Conservation (phyloP, 2,113 vertebrate genomes). For the Promerops cafer region DNA sequence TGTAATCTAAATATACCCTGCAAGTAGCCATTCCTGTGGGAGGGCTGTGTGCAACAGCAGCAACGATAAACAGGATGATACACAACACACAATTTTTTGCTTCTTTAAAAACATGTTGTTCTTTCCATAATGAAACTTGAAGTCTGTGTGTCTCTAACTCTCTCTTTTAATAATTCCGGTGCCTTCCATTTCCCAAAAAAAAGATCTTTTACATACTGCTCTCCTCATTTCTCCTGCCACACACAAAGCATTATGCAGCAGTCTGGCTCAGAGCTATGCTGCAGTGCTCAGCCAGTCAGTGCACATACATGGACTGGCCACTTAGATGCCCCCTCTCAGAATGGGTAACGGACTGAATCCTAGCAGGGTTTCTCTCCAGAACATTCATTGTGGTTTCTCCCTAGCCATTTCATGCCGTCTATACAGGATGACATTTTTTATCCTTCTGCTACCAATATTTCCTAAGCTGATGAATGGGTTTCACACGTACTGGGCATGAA, state of each 20-base stretch:
- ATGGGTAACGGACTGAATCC: not conserved
- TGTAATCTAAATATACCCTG: constrained; percentile 24
- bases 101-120: not conserved
- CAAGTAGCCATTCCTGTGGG: not conserved
- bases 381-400: not conserved
- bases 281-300: not conserved
- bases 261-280: not conserved
- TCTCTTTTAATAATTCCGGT: not conserved
- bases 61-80: not conserved
- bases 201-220: not conserved
- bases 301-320: not conserved
- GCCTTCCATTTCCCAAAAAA: not conserved
- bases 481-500: constrained; percentile 23
- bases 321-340: not conserved
- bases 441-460: not conserved
- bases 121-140: not conserved
- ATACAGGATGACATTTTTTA: not conserved
- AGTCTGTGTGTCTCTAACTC: not conserved
- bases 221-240: not conserved
- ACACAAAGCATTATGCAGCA: not conserved
- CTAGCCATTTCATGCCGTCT: not conserved
- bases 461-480: not conserved
- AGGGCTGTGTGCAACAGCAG: not conserved
- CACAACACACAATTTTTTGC: not conserved
- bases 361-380: not conserved